A percentile compares a stretch with the other conserved stretches of the same genome.
phyloP scores from a whole-genome alignment of 2,797 vertebrate genomes.

The Hippoglossus hippoglossus region DNA sequence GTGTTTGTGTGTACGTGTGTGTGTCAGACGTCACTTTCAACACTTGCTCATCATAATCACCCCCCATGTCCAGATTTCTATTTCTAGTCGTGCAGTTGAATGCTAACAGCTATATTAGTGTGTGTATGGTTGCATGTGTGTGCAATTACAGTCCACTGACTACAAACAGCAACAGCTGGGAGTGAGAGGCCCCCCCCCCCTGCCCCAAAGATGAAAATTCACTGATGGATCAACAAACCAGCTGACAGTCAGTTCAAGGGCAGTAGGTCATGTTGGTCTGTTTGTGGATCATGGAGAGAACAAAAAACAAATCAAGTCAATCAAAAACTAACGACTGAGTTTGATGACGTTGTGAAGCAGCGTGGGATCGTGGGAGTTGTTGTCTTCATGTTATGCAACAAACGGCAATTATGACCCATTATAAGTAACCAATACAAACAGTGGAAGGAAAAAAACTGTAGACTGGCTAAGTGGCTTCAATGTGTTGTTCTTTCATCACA shows the following conservation, averaged over 20 bases:
- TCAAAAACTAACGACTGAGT: neutral
- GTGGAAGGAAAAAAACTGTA: too few species aligned
- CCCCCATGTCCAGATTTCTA: constrained; percentile 66
- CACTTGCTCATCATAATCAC: constrained; percentile 80
- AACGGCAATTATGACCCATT: too few species aligned
- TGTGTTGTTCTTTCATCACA: too few species aligned
- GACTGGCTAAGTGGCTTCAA: too few species aligned
- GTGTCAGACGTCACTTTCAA: constrained; percentile 61
- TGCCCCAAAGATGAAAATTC: constrained; percentile 7
- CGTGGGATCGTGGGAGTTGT: too few species aligned
- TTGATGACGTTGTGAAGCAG: too few species aligned
- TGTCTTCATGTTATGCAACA: too few species aligned
- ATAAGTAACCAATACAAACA: too few species aligned
- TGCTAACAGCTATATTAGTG: constrained; percentile 59
- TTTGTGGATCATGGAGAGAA: neutral
- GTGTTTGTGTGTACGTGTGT: neutral
- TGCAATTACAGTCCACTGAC: constrained; percentile 28
- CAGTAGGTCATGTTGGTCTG: neutral
- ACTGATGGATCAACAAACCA: constrained; percentile 21
- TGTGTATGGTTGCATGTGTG: constrained; percentile 6
- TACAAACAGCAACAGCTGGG: constrained; percentile 62
- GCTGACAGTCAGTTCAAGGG: constrained; percentile 2
- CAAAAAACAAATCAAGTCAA: neutral
- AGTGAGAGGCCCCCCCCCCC: constrained; percentile 7
- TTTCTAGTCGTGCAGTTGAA: constrained; percentile 60